Conservation (phyloP, 2,113 vertebrate species). For the Phalacrocorax pelagicus region DNA sequence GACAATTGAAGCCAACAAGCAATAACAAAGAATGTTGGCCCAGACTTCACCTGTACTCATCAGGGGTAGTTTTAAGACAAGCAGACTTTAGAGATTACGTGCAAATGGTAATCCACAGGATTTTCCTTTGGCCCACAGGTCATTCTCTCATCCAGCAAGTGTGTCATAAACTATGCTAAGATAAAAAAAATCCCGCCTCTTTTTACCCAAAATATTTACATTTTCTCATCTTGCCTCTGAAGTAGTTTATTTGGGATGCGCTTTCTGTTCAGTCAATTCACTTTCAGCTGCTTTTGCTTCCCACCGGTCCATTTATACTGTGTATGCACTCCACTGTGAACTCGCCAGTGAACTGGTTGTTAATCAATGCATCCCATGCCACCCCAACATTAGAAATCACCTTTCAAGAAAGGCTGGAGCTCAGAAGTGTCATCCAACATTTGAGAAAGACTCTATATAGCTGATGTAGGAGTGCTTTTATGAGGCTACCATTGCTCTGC, state of each 20-base stretch:
- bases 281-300: not conserved
- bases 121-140: not conserved
- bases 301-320: not conserved
- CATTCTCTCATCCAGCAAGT: not conserved
- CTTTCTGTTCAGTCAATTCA: not conserved
- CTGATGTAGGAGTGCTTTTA: not conserved
- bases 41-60: conserved; percentile 48
- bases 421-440: not conserved
- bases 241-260: not conserved
- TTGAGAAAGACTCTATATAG: not conserved
- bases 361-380: not conserved
- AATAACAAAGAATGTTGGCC: conserved; percentile 44
- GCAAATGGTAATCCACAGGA: not conserved
- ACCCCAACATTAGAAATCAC: not conserved
- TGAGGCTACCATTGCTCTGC: not conserved
- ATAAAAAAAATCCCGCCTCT: not conserved
- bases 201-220: not conserved
- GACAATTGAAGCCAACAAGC: conserved; percentile 34
- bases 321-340: not conserved
- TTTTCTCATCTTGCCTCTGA: not conserved
- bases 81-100: not conserved
- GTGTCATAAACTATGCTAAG: not conserved
- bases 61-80: not conserved
- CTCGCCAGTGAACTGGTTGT: not conserved
- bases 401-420: not conserved